Conservation (phyloP, 2,113 vertebrate genomes). For the Colinus virginianus region DNA sequence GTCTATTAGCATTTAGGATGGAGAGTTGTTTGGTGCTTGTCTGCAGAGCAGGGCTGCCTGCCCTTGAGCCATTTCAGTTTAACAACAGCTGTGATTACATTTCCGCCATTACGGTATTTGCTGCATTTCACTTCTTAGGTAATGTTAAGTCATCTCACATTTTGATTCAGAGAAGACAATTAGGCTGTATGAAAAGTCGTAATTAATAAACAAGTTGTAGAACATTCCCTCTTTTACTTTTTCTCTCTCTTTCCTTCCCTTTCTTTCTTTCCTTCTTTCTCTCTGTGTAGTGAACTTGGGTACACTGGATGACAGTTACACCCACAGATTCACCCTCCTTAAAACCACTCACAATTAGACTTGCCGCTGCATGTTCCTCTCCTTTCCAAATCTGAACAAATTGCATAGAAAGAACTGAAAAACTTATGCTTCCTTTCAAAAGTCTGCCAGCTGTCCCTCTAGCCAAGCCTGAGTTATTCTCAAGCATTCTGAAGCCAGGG, state of each 20-base stretch:
- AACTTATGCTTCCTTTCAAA: not conserved
- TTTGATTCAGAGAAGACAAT: not conserved
- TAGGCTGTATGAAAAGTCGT: not conserved
- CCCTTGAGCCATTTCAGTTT: not conserved
- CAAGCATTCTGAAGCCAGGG: not conserved
- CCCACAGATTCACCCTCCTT: slow-evolving; percentile 58
- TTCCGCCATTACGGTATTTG: not conserved
- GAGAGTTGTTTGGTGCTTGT: not conserved
- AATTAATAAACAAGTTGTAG: not conserved
- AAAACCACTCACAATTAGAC: slow-evolving; percentile 21
- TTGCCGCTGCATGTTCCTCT: slow-evolving; percentile 46
- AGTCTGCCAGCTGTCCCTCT: not conserved
- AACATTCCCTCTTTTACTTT: not conserved
- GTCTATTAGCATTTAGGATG: not conserved
- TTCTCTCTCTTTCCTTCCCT: no score
- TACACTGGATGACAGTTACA: slow-evolving; percentile 37
- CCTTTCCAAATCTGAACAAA: slow-evolving; percentile 21
- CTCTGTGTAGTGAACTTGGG: not conserved
- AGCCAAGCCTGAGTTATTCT: not conserved
- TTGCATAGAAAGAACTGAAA: slow-evolving; percentile 2
- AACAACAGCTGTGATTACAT: not conserved
- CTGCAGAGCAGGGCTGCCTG: not conserved
- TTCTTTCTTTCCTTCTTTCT: not conserved
- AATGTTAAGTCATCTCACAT: not conserved
- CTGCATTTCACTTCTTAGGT: not conserved